These are phyloP conservation scores for Thunnus albacares DNA, from an alignment of 2,797 vertebrate genomes.

Conservation along the genomic window DNA sequence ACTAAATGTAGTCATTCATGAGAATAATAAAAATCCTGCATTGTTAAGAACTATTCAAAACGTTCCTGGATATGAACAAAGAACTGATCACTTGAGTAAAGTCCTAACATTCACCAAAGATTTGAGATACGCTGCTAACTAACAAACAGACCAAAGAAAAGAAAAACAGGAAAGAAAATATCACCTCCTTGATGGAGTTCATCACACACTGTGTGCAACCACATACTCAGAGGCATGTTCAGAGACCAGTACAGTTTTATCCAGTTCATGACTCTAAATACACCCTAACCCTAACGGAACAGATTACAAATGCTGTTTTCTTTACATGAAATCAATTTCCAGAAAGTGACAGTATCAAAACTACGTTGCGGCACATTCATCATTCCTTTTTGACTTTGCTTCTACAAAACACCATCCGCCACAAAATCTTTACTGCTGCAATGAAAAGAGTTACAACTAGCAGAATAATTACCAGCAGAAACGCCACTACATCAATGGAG, in stretches of 20 bases:
- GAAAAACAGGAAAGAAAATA: no score
- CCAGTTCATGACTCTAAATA: not conserved
- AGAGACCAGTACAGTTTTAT: no score
- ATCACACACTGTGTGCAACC: no score
- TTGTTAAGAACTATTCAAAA: not conserved
- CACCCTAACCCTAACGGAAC: not conserved
- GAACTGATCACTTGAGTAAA: not conserved
- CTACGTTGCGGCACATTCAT: not conserved
- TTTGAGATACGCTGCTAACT: not conserved
- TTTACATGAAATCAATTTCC: not conserved
- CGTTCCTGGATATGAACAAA: not conserved
- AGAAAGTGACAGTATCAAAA: not conserved
- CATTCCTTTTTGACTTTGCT: constrained; percentile 73
- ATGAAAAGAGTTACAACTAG: constrained; percentile 15
- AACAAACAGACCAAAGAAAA: not conserved
- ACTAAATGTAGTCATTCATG: not conserved
- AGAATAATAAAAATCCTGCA: not conserved
- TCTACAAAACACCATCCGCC: constrained; percentile 39
- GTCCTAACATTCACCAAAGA: not conserved
- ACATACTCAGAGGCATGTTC: no score
- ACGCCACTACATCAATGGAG: constrained; percentile 64
- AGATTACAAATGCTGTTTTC: not conserved
- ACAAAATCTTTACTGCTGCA: constrained; percentile 49
- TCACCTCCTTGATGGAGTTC: no score
- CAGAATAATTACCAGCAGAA: constrained; percentile 52